A percentile compares a stretch with the other conserved stretches of the same genome.
Evolutionary conservation across 2,113 vertebrate genomes (phyloP).

Genomic region (Benitochromis conjunctus): DNA sequence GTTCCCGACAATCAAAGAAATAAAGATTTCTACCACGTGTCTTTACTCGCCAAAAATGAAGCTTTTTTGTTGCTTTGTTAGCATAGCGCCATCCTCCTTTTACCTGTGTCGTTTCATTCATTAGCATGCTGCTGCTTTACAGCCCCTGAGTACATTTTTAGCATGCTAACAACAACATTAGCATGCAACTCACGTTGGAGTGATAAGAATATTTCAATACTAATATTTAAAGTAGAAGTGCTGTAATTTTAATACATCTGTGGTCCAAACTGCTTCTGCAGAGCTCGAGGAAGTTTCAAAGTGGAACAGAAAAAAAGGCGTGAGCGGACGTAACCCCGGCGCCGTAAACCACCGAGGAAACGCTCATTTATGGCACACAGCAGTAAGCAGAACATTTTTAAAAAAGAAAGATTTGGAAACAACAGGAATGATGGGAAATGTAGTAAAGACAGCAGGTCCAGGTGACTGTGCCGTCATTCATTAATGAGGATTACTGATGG

Average conservation of each 20-base stretch:
- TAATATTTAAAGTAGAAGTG: not conserved
- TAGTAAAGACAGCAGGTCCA: not conserved
- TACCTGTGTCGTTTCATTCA: not conserved
- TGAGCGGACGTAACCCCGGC: not conserved
- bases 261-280: not conserved
- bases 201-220: not conserved
- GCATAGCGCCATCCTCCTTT: not conserved
- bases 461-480: not conserved
- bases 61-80: not conserved
- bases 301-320: not conserved
- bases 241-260: not conserved
- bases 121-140: conserved; percentile 20
- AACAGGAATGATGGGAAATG: not conserved
- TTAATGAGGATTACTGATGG: not conserved
- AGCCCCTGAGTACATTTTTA: conserved; percentile 25
- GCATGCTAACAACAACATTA: conserved; percentile 29
- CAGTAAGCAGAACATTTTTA: not conserved
- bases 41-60: not conserved
- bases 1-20: not conserved
- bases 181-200: conserved; percentile 2
- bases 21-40: not conserved
- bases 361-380: not conserved
- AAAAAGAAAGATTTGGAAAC: not conserved
- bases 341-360: not conserved
- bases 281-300: not conserved